A percentile compares a stretch with the other conserved stretches of the same genome.
Evolutionary conservation across 2,888 invertebrate species (phyloP).

Genomic region (Panorpa germanica): DNA sequence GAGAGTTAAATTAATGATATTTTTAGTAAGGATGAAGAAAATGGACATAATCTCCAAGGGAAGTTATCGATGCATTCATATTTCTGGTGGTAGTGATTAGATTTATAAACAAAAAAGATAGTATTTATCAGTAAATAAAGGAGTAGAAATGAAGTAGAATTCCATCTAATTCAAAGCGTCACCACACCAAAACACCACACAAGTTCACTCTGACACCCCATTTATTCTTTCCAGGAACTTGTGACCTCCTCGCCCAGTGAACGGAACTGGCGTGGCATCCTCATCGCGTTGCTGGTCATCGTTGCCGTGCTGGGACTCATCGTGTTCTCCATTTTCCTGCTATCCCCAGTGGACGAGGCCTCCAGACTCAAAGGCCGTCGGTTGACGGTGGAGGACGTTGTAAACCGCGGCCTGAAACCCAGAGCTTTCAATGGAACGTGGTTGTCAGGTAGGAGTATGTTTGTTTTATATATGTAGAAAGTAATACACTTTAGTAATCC

Average conservation of each 20-base stretch:
- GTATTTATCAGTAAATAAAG: too few relatives aligned
- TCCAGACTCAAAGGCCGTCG: conserved; percentile 45
- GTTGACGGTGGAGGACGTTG: conserved; percentile 48
- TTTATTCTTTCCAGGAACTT: conserved; percentile 49
- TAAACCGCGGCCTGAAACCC: conserved; percentile 31
- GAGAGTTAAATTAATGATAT: too few relatives aligned
- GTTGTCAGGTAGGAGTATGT: conserved; percentile 37
- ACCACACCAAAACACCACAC: too few relatives aligned
- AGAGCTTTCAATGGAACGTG: conserved; percentile 59
- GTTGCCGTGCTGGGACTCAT: conserved; percentile 75
- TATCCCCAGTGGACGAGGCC: conserved; percentile 62
- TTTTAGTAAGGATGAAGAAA: too few relatives aligned
- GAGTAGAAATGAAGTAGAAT: too few relatives aligned
- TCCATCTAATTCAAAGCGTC: too few relatives aligned
- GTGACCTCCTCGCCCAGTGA: conserved; percentile 73
- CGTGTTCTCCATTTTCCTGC: conserved; percentile 76
- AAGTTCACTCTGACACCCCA: too few relatives aligned
- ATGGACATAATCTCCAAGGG: too few relatives aligned
- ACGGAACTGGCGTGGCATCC: conserved; percentile 88
- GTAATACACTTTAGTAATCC: conserved; percentile 1
- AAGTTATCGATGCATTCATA: too few relatives aligned
- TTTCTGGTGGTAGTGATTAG: too few relatives aligned
- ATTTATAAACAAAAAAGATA: too few relatives aligned
- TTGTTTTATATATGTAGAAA: conserved; percentile 3
- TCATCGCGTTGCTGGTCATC: conserved; percentile 80